These are phyloP conservation scores for Erebia aethiops DNA, from an alignment of 2,888 invertebrate species.

Conservation along the genomic window DNA sequence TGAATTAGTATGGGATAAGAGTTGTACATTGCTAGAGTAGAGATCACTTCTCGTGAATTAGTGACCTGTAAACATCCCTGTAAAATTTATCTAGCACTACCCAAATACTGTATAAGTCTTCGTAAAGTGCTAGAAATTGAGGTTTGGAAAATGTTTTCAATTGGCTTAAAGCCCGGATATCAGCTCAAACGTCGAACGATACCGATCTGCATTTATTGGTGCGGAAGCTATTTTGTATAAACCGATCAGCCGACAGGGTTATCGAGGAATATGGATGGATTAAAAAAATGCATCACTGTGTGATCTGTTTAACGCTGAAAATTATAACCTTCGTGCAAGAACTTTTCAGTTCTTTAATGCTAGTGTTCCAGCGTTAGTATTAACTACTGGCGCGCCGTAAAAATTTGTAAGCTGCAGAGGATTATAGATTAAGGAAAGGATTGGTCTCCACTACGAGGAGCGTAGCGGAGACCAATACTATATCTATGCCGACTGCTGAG, in stretches of 20 bases:
- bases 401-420: too few species aligned
- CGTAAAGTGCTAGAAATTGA: conserved; percentile 45
- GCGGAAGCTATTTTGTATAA: conserved; percentile 41
- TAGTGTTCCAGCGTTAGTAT: too few species aligned
- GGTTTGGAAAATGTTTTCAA: conserved; percentile 57
- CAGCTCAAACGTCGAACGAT: conserved; percentile 44
- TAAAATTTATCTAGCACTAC: background rate
- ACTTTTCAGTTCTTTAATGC: background rate
- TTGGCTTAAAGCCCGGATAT: conserved; percentile 59
- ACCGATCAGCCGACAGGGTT: conserved; percentile 31
- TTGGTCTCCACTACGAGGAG: too few species aligned
- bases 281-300: background rate
- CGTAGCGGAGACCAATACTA: too few species aligned
- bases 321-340: background rate
- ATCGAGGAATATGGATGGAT: conserved; percentile 19
- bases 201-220: conserved; percentile 44
- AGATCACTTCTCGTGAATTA: background rate
- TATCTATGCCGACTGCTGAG: too few species aligned
- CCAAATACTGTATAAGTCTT: conserved; percentile 5
- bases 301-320: background rate
- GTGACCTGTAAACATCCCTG: background rate
- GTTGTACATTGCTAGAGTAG: background rate
- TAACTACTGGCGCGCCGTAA: too few species aligned
- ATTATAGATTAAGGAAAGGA: too few species aligned
- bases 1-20: background rate